A percentile compares a stretch with the other conserved stretches of the same genome.
phyloP scores from a whole-genome alignment of 2,888 invertebrate species.

The Elegia similella region DNA sequence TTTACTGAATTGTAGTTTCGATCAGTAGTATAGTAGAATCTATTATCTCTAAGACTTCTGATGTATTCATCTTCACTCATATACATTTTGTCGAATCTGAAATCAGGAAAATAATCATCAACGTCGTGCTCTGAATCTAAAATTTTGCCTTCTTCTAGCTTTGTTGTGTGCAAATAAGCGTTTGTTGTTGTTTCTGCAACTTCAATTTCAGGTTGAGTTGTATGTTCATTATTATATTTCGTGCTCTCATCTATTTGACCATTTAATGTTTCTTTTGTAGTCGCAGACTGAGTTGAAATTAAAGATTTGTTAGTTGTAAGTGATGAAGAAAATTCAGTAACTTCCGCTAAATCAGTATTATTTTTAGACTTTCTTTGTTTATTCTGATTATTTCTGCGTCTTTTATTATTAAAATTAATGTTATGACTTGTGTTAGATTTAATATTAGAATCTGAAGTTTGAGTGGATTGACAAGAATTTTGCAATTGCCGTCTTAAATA shows the following conservation, averaged over 20 bases:
- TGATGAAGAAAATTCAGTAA: neutral
- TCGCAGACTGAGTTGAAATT: neutral
- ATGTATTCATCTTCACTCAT: constrained; percentile 43
- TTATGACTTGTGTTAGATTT: neutral
- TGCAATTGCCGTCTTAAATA: constrained; percentile 29
- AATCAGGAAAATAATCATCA: constrained; percentile 65
- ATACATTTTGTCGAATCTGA: constrained; percentile 46
- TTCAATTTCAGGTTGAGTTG: constrained; percentile 22
- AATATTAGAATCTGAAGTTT: constrained; percentile 17
- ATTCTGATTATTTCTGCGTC: neutral
- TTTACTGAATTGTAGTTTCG: constrained; percentile 25
- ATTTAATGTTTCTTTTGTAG: neutral
- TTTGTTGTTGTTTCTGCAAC: constrained; percentile 22
- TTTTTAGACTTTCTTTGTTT: neutral
- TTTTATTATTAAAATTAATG: neutral
- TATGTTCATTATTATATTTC: constrained; percentile 13
- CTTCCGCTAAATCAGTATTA: neutral
- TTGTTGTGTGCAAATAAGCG: constrained; percentile 24
- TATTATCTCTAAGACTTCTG: constrained; percentile 42
- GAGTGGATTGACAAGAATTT: constrained; percentile 7
- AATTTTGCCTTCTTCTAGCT: constrained; percentile 38
- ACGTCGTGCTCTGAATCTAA: constrained; percentile 39
- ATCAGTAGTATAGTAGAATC: constrained; percentile 52
- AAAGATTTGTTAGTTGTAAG: neutral
- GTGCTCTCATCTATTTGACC: neutral